Conservation (phyloP, 2,113 vertebrate species). For the Trematomus loennbergii region DNA sequence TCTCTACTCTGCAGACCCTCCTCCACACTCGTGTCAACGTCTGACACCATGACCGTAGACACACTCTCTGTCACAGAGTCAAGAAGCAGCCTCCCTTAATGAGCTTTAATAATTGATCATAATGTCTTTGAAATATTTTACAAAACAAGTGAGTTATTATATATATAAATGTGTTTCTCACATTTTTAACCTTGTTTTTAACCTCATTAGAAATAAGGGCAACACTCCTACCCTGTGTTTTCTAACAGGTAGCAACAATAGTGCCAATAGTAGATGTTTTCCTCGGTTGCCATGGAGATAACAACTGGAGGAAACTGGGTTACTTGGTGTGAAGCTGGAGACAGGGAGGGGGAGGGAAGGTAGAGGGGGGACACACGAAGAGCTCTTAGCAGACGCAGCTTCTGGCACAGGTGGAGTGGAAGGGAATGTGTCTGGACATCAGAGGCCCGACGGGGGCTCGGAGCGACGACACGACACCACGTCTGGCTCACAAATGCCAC, state of each 20-base stretch:
- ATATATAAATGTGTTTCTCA: neutral
- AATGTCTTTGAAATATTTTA: slow-evolving; percentile 7
- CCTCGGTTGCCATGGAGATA: slow-evolving; percentile 60
- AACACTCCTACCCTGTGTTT: neutral
- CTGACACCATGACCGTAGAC: slow-evolving; percentile 1
- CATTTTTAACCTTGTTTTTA: neutral
- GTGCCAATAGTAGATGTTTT: slow-evolving; percentile 11
- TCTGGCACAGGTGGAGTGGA: slow-evolving; percentile 79
- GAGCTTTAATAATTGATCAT: slow-evolving; percentile 27
- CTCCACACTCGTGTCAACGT: slow-evolving; percentile 27
- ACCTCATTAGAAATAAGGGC: neutral
- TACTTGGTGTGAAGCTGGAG: slow-evolving; percentile 59
- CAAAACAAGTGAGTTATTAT: neutral
- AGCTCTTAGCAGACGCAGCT: slow-evolving; percentile 60
- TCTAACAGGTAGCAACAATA: neutral
- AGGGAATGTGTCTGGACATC: slow-evolving; percentile 80
- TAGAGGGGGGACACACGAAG: slow-evolving; percentile 31
- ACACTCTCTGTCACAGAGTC: neutral
- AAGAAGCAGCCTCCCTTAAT: neutral
- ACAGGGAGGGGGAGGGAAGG: slow-evolving; percentile 32
- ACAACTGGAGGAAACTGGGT: slow-evolving; percentile 70
- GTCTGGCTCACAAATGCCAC: slow-evolving; percentile 22
- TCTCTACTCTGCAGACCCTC: slow-evolving; percentile 2
- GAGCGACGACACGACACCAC: slow-evolving; percentile 55
- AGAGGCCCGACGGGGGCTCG: slow-evolving; percentile 62